Evolutionary conservation across 1,140 invertebrate genomes (phyloP), one percentile per base, ranked within the genome.

Genomic region (Drosophila seguyi): DNA sequence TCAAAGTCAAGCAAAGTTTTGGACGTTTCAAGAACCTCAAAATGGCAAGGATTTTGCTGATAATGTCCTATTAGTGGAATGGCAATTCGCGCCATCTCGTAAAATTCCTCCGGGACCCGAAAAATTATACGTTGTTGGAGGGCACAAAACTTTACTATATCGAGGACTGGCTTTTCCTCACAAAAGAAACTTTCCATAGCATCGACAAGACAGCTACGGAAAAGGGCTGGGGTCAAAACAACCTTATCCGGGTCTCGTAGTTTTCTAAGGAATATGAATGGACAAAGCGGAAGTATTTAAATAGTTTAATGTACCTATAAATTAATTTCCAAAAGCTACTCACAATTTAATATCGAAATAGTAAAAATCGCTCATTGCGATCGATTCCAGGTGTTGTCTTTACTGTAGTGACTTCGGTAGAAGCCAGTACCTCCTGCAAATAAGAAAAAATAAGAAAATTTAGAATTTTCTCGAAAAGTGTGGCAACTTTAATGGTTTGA

Each of bases 61-160:
- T 94, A 95, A 20, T 82, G 78, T 14, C 93, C 93, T 57, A 93
- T 94, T 5, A 95, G 76, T 1, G 94, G 94, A 22, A 96, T 91
- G 22, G 94, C 94, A 38, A 93, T 93, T 60, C 94, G 92, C 3
- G 95, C 78, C 78, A 94, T 94, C 3, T 95, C 93, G 61, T 94
- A 95, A 50, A 92, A 92, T 18, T 93, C 81, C 25, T 93, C 92
- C 0, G 94, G 91, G 38, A 95, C 95, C 47, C 95, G 93, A 47
- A 96, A 56, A 16, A 96, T 93, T 27, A 93, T 95, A 61, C 94
- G 93, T 41, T 78, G 85, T 27, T 92, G 88, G 1, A 69, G 13
- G 1, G 87, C 60, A 83, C 94, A 91, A 58, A 94, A 95, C 72
- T 95, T 95, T 0, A 96, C 73, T 29, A 96, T 81, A 57, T 96